Evolutionary conservation across 2,797 vertebrate species (phyloP).

Genomic region (Periparus ater): DNA sequence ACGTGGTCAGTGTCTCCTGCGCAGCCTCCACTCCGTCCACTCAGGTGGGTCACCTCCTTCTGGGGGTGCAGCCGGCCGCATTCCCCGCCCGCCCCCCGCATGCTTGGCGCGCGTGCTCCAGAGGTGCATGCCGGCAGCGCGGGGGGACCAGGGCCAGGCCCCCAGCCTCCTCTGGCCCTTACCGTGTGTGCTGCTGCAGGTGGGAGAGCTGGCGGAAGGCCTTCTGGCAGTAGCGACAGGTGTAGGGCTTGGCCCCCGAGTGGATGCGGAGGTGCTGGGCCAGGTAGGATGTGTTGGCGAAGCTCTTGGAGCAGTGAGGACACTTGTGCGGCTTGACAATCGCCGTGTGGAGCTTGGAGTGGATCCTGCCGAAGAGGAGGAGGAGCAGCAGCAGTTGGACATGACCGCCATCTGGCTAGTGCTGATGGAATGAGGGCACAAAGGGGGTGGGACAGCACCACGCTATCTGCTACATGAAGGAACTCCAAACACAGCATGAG

Average conservation of each 20-base stretch:
- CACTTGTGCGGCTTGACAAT: constrained; percentile 97
- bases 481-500: constrained; percentile 50
- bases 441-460: constrained; percentile 71
- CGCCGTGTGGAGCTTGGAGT: constrained; percentile 99
- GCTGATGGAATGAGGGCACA: constrained; percentile 71
- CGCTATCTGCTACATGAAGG: constrained; percentile 63
- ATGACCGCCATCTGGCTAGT: constrained; percentile 71
- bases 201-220: constrained; percentile 98
- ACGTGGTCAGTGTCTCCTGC: constrained; percentile 64
- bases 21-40: constrained; percentile 72
- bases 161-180: constrained; percentile 82
- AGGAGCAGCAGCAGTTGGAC: constrained; percentile 79
- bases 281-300: constrained; percentile 98
- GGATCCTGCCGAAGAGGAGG: constrained; percentile 89
- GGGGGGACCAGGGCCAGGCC: constrained; percentile 77
- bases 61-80: constrained; percentile 66
- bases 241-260: constrained; percentile 97
- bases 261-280: constrained; percentile 98
- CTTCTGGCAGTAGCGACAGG: constrained; percentile 96
- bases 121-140: constrained; percentile 77
- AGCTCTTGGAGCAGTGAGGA: constrained; percentile 98
- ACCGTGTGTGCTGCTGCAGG: constrained; percentile 95
- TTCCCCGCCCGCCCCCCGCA: constrained; percentile 79
- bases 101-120: constrained; percentile 79
- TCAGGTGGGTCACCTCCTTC: constrained; percentile 64